Percentiles rank a stretch among this genome's conserved stretches.
These are phyloP conservation scores for Chymomyza caudatula DNA, from an alignment of 2,888 invertebrate genomes.

Conservation along the genomic window DNA sequence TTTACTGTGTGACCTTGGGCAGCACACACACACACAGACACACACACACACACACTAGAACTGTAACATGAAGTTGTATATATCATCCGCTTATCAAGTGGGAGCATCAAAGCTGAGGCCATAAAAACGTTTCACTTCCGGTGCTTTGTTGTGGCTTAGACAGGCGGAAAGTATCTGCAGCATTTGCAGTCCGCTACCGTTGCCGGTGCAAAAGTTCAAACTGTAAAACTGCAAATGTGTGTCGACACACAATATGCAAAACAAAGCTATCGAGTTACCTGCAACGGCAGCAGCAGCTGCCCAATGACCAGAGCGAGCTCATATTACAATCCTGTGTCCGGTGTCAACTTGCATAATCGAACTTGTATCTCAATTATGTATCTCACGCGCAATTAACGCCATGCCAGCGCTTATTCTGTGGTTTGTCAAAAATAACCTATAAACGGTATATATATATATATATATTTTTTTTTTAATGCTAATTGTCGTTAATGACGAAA, in stretches of 20 bases:
- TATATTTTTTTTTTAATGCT: constrained; percentile 20
- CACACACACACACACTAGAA: constrained; percentile 4
- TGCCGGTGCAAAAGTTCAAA: constrained; percentile 40
- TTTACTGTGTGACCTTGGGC: constrained; percentile 6
- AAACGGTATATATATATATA: neutral
- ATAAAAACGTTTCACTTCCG: constrained; percentile 62
- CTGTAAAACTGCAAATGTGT: neutral
- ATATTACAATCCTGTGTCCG: constrained; percentile 39
- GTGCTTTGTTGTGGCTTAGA: constrained; percentile 28
- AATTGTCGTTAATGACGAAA: constrained; percentile 68
- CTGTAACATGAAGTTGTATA: neutral
- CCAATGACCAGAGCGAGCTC: constrained; percentile 8
- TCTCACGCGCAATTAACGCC: constrained; percentile 30
- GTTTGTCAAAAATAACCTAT: constrained; percentile 32
- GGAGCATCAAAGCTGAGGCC: constrained; percentile 42
- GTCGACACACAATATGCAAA: neutral
- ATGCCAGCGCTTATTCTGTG: constrained; percentile 37
- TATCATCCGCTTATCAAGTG: constrained; percentile 59
- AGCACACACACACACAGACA: neutral
- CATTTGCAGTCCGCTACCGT: constrained; percentile 2
- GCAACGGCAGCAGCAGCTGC: constrained; percentile 2
- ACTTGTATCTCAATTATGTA: neutral
- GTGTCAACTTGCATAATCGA: constrained; percentile 34
- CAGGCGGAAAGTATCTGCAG: constrained; percentile 12
- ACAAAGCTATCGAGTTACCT: constrained; percentile 44